Evolutionary conservation across 1,140 invertebrate genomes (phyloP).

Genomic region (Nephotettix cincticeps): DNA sequence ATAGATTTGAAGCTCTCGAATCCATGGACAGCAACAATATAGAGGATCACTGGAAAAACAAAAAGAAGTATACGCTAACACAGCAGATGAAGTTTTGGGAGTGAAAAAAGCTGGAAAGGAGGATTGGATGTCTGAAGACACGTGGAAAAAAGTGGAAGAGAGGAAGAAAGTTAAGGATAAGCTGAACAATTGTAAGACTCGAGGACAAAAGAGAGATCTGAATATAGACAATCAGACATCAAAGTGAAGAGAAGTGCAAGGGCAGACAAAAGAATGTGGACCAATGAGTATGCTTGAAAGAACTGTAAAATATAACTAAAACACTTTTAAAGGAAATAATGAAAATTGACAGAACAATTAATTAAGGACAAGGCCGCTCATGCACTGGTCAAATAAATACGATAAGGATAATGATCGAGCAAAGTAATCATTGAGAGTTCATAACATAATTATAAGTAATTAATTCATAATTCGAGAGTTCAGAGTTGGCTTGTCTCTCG

Average conservation of each 20-base stretch:
- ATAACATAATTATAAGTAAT: too few species aligned
- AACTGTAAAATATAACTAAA: conserved; percentile 24
- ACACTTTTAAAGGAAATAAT: conserved; percentile 11
- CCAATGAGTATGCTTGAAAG: conserved; percentile 17
- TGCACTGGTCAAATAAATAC: conserved; percentile 16
- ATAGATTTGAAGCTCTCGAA: background rate
- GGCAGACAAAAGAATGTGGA: conserved; percentile 13
- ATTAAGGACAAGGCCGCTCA: background rate
- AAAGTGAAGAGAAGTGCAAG: conserved; percentile 19
- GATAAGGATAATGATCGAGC: too few species aligned
- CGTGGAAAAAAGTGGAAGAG: background rate
- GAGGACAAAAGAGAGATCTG: too few species aligned
- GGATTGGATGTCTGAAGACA: conserved; percentile 3
- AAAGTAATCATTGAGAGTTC: conserved; percentile 10
- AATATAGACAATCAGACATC: background rate
- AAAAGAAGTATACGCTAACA: background rate
- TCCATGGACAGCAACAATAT: conserved; percentile 1
- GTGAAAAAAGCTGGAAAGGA: background rate
- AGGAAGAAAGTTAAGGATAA: conserved; percentile 8
- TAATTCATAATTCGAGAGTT: background rate
- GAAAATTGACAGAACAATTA: too few species aligned
- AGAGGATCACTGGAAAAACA: background rate
- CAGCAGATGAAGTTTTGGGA: conserved; percentile 8
- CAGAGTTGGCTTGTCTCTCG: background rate
- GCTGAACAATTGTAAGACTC: background rate